phyloP scores from a whole-genome alignment of 1,140 invertebrate genomes.

The Trissolcus basalis region DNA sequence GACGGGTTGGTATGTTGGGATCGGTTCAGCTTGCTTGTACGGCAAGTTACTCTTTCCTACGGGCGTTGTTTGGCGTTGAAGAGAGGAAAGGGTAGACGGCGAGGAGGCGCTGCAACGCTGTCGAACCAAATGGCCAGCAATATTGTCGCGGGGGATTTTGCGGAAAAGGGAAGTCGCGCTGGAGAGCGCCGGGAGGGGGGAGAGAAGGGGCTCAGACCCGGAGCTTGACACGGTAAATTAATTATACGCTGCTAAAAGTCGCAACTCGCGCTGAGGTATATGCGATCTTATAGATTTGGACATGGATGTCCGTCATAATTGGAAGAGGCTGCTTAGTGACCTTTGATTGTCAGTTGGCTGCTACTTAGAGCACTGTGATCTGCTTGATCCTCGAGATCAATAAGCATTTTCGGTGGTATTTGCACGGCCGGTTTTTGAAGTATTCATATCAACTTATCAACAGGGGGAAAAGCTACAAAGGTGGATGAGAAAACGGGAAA shows the following conservation, averaged over 20 bases:
- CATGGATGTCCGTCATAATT: constrained; percentile 44
- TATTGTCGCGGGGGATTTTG: constrained; percentile 71
- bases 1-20: constrained; percentile 71
- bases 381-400: neutral
- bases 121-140: constrained; percentile 76
- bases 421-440: neutral
- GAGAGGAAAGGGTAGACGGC: constrained; percentile 62
- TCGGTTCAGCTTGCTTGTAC: constrained; percentile 68
- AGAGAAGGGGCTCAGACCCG: constrained; percentile 54
- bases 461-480: neutral
- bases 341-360: neutral
- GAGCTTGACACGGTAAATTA: constrained; percentile 75
- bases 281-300: constrained; percentile 42
- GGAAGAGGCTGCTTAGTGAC: too few relatives aligned
- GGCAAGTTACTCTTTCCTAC: constrained; percentile 73
- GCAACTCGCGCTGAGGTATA: too few relatives aligned
- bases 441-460: neutral
- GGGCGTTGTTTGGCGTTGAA: constrained; percentile 52
- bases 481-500: constrained; percentile 35
- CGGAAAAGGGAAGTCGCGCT: constrained; percentile 59
- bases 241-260: constrained; percentile 75
- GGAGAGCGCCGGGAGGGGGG: constrained; percentile 41
- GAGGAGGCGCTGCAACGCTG: constrained; percentile 66
- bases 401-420: neutral
- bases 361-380: too few relatives aligned